A percentile compares a stretch with the other conserved stretches of the same genome.
These are phyloP conservation scores for Murina feae DNA, from an alignment of 2,113 vertebrate genomes.

Conservation along the genomic window DNA sequence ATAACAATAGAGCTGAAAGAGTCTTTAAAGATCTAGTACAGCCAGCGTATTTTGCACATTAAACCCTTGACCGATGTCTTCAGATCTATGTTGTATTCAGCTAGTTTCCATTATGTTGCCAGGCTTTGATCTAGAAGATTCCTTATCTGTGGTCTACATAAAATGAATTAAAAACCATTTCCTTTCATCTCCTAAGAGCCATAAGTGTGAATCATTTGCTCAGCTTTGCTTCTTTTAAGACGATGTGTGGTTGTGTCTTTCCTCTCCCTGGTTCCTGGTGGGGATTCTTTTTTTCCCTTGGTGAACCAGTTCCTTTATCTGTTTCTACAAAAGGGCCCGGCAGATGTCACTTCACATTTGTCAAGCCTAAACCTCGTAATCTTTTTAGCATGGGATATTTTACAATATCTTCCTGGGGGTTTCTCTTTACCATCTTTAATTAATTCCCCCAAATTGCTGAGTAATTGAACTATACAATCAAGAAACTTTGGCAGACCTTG, in stretches of 20 bases:
- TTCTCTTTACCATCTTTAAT: slow-evolving; percentile 74
- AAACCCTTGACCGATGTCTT: slow-evolving; percentile 77
- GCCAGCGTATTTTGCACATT: slow-evolving; percentile 68
- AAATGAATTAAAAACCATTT: slow-evolving; percentile 78
- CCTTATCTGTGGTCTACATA: slow-evolving; percentile 78
- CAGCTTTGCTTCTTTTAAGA: slow-evolving; percentile 64
- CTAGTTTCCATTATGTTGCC: slow-evolving; percentile 75
- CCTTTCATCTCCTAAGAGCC: slow-evolving; percentile 80
- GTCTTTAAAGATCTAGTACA: neutral
- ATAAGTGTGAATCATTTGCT: slow-evolving; percentile 79
- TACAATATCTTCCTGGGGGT: slow-evolving; percentile 67
- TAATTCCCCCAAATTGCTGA: slow-evolving; percentile 67
- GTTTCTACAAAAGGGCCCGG: slow-evolving; percentile 78
- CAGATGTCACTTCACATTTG: slow-evolving; percentile 82
- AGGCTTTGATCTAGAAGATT: slow-evolving; percentile 81
- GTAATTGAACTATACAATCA: slow-evolving; percentile 72
- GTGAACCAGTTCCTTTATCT: slow-evolving; percentile 80
- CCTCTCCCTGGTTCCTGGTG: slow-evolving; percentile 73
- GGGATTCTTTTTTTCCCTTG: slow-evolving; percentile 72
- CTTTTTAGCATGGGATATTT: slow-evolving; percentile 78
- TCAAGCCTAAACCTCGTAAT: slow-evolving; percentile 76
- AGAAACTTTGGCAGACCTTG: slow-evolving; percentile 55
- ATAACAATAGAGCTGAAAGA: slow-evolving; percentile 51
- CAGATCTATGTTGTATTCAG: slow-evolving; percentile 74
- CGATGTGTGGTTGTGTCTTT: slow-evolving; percentile 62